Percentiles rank a stretch among this genome's conserved stretches.
Conservation (phyloP, 2,797 vertebrate genomes). For the Paramormyrops hopkinsi region DNA sequence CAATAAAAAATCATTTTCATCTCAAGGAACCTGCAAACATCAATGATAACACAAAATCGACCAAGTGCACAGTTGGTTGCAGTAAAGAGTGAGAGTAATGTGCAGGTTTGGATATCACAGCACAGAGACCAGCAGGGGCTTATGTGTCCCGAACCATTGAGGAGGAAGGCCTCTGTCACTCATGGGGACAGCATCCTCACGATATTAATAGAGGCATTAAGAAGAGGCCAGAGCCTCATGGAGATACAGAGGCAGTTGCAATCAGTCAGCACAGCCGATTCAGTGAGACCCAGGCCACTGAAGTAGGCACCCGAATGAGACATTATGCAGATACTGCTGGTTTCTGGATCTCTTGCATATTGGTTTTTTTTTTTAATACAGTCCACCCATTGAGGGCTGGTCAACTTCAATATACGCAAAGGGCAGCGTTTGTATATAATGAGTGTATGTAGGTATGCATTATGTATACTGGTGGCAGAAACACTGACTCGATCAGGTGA, state of each 20-base stretch:
- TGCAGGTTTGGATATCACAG: background rate
- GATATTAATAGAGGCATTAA: slow-evolving; percentile 21
- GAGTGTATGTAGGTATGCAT: background rate
- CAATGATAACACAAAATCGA: background rate
- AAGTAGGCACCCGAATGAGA: slow-evolving; percentile 19
- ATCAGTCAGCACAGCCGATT: slow-evolving; percentile 10
- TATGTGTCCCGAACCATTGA: background rate
- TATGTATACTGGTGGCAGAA: background rate
- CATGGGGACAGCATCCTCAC: slow-evolving; percentile 6
- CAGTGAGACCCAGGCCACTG: slow-evolving; percentile 20
- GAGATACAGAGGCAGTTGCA: slow-evolving; percentile 17
- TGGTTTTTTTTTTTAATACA: slow-evolving; percentile 14
- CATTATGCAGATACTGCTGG: slow-evolving; percentile 21
- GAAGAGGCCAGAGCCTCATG: background rate
- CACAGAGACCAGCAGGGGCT: background rate
- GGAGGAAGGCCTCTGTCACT: background rate
- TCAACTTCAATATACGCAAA: slow-evolving; percentile 34
- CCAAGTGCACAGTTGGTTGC: background rate
- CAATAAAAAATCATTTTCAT: background rate
- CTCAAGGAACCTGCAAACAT: background rate
- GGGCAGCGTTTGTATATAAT: background rate
- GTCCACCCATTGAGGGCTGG: slow-evolving; percentile 34
- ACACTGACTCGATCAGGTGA: slow-evolving; percentile 1
- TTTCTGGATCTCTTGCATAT: slow-evolving; percentile 26
- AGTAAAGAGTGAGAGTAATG: background rate